These are phyloP conservation scores for Brenthis ino DNA, from an alignment of 2,888 invertebrate genomes.

Conservation along the genomic window DNA sequence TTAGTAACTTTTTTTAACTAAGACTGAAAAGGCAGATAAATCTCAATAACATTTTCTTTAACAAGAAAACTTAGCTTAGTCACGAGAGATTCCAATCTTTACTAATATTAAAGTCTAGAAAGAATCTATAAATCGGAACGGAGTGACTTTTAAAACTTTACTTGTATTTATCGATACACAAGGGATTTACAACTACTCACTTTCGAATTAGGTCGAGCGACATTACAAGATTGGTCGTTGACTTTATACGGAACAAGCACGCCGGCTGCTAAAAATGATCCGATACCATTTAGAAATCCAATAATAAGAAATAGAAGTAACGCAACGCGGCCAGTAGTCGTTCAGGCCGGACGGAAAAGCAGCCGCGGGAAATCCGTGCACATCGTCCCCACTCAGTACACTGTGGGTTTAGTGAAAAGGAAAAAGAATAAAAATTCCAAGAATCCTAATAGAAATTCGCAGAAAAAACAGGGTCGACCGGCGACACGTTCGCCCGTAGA, in stretches of 20 bases:
- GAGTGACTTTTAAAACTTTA: conserved; percentile 21
- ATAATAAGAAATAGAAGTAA: conserved; percentile 70
- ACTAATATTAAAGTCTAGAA: conserved; percentile 41
- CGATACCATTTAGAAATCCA: conserved; percentile 78
- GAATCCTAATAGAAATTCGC: conserved; percentile 77
- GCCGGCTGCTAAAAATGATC: conserved; percentile 84
- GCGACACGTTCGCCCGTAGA: conserved; percentile 79
- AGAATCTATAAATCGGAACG: conserved; percentile 25
- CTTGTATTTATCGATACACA: conserved; percentile 21
- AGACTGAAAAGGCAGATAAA: conserved; percentile 20
- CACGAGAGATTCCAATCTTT: conserved; percentile 36
- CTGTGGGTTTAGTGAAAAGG: conserved; percentile 73
- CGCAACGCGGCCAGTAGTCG: conserved; percentile 70
- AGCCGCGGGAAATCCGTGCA: conserved; percentile 66
- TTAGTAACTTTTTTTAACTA: conserved; percentile 9
- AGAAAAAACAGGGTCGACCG: conserved; percentile 80
- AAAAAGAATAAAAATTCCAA: conserved; percentile 83
- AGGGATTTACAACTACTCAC: conserved; percentile 40
- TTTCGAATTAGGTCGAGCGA: conserved; percentile 88
- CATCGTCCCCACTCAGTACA: conserved; percentile 67
- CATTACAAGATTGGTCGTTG: conserved; percentile 96
- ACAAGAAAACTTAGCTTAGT: conserved; percentile 27
- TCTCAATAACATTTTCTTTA: conserved; percentile 34
- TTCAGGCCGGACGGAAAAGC: conserved; percentile 70
- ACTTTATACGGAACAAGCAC: conserved; percentile 94